These are phyloP conservation scores for Scolanthus callimorphus DNA, from an alignment of 92 coral and sea anemone genomes.

Conservation along the genomic window DNA sequence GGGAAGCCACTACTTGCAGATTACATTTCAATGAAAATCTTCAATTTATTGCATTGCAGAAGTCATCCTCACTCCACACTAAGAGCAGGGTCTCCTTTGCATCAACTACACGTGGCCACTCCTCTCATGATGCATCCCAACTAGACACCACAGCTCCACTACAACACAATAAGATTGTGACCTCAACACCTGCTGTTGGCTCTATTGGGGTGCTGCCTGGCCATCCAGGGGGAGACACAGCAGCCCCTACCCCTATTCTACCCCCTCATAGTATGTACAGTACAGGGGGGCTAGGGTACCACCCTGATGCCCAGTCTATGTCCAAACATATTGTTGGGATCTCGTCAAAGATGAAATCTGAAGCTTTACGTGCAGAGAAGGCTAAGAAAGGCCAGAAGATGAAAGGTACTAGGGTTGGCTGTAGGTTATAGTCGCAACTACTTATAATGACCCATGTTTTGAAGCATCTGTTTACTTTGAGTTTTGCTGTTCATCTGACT, in stretches of 20 bases:
- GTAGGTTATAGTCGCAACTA: too few relatives aligned
- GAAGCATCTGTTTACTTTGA: too few relatives aligned
- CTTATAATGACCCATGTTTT: too few relatives aligned
- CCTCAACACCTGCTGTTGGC: constrained; percentile 65
- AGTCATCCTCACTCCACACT: constrained; percentile 4
- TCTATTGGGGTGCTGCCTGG: constrained; percentile 33
- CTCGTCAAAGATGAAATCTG: constrained; percentile 7
- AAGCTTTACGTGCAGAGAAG: constrained; percentile 2
- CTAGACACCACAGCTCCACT: constrained; percentile 42
- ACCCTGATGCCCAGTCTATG: neutral
- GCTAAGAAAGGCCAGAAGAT: constrained; percentile 9
- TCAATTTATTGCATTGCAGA: neutral
- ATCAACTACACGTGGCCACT: constrained; percentile 10
- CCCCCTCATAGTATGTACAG: constrained; percentile 12
- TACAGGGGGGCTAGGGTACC: neutral
- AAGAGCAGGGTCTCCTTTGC: constrained; percentile 31
- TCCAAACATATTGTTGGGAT: neutral
- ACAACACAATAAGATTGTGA: constrained; percentile 38
- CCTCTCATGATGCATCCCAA: constrained; percentile 16
- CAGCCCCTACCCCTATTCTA: constrained; percentile 52
- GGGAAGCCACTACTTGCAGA: too few relatives aligned
- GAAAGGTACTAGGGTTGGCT: too few relatives aligned
- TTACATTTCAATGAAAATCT: neutral
- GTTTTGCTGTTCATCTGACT: too few relatives aligned
- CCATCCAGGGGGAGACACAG: constrained; percentile 45